These are phyloP conservation scores for Wiebesia pumilae DNA, from an alignment of 1,140 invertebrate genomes.

Conservation along the genomic window DNA sequence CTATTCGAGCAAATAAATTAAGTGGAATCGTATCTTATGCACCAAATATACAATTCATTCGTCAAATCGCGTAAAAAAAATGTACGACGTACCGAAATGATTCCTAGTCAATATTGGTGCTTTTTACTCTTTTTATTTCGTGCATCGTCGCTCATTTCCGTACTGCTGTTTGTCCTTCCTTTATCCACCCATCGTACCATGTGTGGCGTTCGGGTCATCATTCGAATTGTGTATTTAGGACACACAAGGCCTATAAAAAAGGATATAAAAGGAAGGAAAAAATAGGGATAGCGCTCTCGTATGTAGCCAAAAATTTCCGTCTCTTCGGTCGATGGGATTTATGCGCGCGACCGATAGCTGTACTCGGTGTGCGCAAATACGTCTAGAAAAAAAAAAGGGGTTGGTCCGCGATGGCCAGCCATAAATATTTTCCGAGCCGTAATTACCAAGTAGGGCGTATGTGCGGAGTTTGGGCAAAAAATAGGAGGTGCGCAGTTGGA, in stretches of 20 bases:
- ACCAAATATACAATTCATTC: too few relatives aligned
- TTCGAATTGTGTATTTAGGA: conserved; percentile 46
- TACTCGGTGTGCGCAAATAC: conserved; percentile 36
- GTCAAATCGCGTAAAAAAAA: too few relatives aligned
- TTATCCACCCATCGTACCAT: conserved; percentile 23
- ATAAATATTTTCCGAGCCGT: conserved; percentile 41
- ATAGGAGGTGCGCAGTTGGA: background rate
- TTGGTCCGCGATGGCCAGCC: background rate
- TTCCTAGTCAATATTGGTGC: background rate
- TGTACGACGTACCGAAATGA: too few relatives aligned
- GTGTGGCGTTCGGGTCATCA: background rate
- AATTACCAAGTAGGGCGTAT: conserved; percentile 20
- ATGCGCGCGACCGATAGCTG: conserved; percentile 26
- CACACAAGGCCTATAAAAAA: conserved; percentile 1
- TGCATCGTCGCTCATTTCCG: background rate
- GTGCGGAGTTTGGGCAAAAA: background rate
- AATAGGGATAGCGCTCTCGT: background rate
- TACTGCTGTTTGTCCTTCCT: conserved; percentile 30
- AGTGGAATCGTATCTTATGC: too few relatives aligned
- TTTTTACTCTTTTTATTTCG: conserved; percentile 10
- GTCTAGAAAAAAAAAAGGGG: conserved; percentile 13
- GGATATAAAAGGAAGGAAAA: background rate
- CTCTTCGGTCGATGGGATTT: conserved; percentile 40
- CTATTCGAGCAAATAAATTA: too few relatives aligned
- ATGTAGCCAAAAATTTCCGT: conserved; percentile 42